A percentile compares a stretch with the other conserved stretches of the same genome.
Conservation (phyloP, 1,140 invertebrate species). For the Colletes gigas region DNA sequence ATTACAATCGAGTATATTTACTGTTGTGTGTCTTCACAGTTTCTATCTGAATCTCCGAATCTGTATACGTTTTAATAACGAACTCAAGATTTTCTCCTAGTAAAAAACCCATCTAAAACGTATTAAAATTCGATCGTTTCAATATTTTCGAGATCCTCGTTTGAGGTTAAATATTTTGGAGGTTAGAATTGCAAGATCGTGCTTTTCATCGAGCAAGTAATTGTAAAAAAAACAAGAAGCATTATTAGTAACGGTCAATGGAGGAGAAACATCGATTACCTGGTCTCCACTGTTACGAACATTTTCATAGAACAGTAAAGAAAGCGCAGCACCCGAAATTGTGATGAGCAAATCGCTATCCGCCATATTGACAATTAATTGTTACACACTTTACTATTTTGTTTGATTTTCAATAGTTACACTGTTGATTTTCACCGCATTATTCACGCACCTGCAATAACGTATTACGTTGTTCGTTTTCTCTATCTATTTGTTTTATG, state of each 20-base stretch:
- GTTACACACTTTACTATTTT: conserved; percentile 18
- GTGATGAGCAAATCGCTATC: conserved; percentile 74
- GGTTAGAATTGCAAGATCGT: neutral
- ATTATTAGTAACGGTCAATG: neutral
- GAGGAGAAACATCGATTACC: conserved; percentile 72
- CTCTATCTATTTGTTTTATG: neutral
- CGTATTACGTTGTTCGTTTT: neutral
- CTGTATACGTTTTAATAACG: conserved; percentile 85
- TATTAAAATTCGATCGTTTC: conserved; percentile 10
- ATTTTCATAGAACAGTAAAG: conserved; percentile 85
- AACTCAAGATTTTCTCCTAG: conserved; percentile 83
- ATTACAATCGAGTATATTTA: conserved; percentile 65
- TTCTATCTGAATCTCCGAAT: conserved; percentile 83
- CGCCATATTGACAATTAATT: conserved; percentile 74
- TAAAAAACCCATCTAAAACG: conserved; percentile 85
- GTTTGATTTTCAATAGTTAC: conserved; percentile 14
- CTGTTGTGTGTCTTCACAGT: conserved; percentile 82
- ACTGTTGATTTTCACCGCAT: neutral
- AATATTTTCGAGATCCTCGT: neutral
- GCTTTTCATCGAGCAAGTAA: neutral
- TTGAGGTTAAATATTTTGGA: neutral
- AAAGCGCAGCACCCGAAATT: conserved; percentile 83
- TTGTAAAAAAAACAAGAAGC: neutral
- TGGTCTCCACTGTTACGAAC: conserved; percentile 82
- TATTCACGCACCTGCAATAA: conserved; percentile 1